Base-by-base conservation (phyloP, 2,113 vertebrate genomes). In the Sander vitreus region DNA sequence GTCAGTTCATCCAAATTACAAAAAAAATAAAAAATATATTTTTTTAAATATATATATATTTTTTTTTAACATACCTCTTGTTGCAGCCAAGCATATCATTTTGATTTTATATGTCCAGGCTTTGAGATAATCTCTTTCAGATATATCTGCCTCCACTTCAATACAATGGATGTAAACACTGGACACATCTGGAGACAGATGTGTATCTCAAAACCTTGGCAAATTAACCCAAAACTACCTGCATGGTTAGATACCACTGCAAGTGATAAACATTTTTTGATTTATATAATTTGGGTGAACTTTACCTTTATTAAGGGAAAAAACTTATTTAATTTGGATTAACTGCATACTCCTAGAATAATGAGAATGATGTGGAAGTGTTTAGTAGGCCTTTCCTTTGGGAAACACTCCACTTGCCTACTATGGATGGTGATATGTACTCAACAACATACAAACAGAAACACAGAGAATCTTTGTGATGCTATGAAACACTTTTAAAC, bases 121-220 rank as follows among this genome's bases (percentile, higher is more conserved):
- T 50, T 39, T n/a, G 16, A 39, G 39, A 76, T 53, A 10, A 51
- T 51, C 15, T 21, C 9, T 51, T 45, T 48, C 25, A 30, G 25
- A 57, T 3, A 64, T 64, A 50, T 60, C 48, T 69, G 8, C 53
- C 19, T 72, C n/a, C 19, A 53, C 27, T 1, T 12, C 10, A 69
- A 18, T 15, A 33, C 8, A 23, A 11, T 2, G 9, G 53, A 12
- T 33, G 58, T 33, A 39, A 39, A 39, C 39, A 39, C 8, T 39
- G 45, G 80, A 65, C 58, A 60, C 21, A 54, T n/a, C 27, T 60
- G 58, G 33, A 74, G n/a, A 66, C 19, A n/a, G 2, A n/a, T 45
- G 4, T 12, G 3, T 4, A 36, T 45, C 0, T 67, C 6, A 27
- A 21, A 78, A 58, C 21, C 3, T 39, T 4, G 1, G 4, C 43